Percentiles rank a stretch among this genome's conserved stretches.
phyloP scores from a whole-genome alignment of 1,140 invertebrate species.

The Pogonognathellus flavescens region DNA sequence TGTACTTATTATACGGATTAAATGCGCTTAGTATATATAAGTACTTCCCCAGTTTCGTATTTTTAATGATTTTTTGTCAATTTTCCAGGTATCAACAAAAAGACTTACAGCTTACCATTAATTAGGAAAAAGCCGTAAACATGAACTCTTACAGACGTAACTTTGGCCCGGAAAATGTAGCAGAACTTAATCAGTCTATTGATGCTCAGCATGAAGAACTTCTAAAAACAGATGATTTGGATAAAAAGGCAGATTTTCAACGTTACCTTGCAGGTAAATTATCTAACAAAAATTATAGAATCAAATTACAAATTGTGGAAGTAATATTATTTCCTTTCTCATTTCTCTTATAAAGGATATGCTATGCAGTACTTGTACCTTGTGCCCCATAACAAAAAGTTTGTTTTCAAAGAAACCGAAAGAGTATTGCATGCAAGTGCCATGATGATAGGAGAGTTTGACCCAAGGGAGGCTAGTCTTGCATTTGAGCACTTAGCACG shows the following conservation, averaged over 20 bases:
- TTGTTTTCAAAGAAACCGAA: slow-evolving; percentile 80
- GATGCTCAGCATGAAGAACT: slow-evolving; percentile 58
- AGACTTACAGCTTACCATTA: too few relatives aligned
- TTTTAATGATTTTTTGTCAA: not conserved
- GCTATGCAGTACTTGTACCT: slow-evolving; percentile 83
- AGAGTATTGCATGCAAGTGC: slow-evolving; percentile 82
- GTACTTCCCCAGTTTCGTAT: not conserved
- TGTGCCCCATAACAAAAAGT: slow-evolving; percentile 85
- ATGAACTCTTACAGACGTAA: slow-evolving; percentile 13
- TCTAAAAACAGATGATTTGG: slow-evolving; percentile 57
- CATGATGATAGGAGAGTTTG: slow-evolving; percentile 79
- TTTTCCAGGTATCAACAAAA: too few relatives aligned
- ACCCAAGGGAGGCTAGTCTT: slow-evolving; percentile 81
- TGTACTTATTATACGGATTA: too few relatives aligned
- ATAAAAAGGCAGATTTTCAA: slow-evolving; percentile 61
- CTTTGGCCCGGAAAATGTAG: slow-evolving; percentile 53
- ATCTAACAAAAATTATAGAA: not conserved
- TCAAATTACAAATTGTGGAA: not conserved
- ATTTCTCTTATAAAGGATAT: slow-evolving; percentile 74
- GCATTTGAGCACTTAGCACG: slow-evolving; percentile 87
- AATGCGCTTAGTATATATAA: too few relatives aligned
- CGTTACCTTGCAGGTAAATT: slow-evolving; percentile 56
- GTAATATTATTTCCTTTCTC: not conserved
- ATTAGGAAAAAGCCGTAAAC: not conserved
- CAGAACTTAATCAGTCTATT: slow-evolving; percentile 55